Evolutionary conservation across 2,113 vertebrate genomes (phyloP), one percentile per base, ranked within the genome.

Genomic region (Rafetus swinhoei): DNA sequence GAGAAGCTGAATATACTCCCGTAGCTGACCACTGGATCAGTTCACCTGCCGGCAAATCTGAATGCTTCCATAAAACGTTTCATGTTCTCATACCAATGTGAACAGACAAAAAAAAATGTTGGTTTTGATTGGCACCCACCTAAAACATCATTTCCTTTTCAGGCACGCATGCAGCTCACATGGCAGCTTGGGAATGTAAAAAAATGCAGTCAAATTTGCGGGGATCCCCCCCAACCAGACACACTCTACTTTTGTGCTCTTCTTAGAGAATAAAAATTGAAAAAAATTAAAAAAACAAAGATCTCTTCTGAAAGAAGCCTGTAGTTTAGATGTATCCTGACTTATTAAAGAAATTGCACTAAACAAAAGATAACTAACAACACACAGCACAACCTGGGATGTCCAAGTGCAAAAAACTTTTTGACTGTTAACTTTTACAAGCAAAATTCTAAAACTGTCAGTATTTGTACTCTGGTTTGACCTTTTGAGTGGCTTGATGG

Each of bases 141-240:
- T 88, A 90, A 92, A 50, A 93, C n/a, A 92, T 7, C 50, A 90
- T 92, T 95, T 92, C 72, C 39, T 79, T 94, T 88, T 65, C 90
- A 93, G 25, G 94, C 87, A 93, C 89, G 86, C 82, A 77, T 88
- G 57, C 19, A 90, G n/a, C 18, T 83, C 88, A 84, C 9, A 1
- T 2, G 56, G 79, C 54, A 93, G n/a, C 56, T 81, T 83, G 81
- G 56, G 74, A 65, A 84, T 35, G 6, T 53, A 32, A 27, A 59
- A 59, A 88, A 93, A 90, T 82, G 53, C 15, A 95, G 87, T 86
- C 85, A 19, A 27, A 22, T 65, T 91, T 76, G 69, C 53, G 90
- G 50, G 39, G 56, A 32, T 86, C 88, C 29, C 3, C 16, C 7
- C 25, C 3, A 83, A 65, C 87, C 27, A 21, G 65, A 39, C 81